Evolutionary conservation across 1,140 invertebrate genomes (phyloP), one percentile per base, ranked within the genome.

Genomic region (Nomia melanderi): DNA sequence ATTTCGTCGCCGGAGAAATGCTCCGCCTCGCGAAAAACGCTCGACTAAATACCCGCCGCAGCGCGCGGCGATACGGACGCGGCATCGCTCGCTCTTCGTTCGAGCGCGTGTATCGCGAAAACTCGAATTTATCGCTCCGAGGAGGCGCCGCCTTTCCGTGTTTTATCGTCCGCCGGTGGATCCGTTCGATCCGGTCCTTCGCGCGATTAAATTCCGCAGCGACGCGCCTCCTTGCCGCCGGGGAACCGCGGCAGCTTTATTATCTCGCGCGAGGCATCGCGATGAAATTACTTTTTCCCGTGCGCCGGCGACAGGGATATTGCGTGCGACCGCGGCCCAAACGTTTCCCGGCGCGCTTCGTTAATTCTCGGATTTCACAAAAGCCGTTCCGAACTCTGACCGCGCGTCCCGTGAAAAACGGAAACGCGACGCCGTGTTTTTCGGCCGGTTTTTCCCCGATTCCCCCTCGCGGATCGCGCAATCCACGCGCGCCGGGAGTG

Each of bases 361-460:
- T 72, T 72, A 72, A 72, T 77, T 77, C 57, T 72, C 47, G 59
- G 25, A 62, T 77, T 71, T 57, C 59, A 36, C 75, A 77, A 72
- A 44, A 72, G 69, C 44, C 29, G 31, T 53, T 39, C 20, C 5
- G 56, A 70, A 77, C 66, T 62, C 25, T 69, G 53, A 70, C 31
- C 36, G 29, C 3, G 5, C 20, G 47, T 27, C 47, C 14, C 39
- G 59, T 12, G 31, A 29, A 60, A 60, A 12, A 9, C 12, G n/a
- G 29, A 20, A 39, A 33, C 20, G 1, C 4, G 44, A 9, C 23
- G 3, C 31, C 29, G 25, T 23, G 31, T 62, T 11, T 39, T 25
- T n/a, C 20, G 1, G 7, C 1, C 17, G 1, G 4, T 31, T 39
- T 17, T 5, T 25, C 1, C 29, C 39, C n/a, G n/a, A 17, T 36